Evolutionary conservation across 2,113 vertebrate genomes (phyloP).

Genomic region (Aplodontia rufa): DNA sequence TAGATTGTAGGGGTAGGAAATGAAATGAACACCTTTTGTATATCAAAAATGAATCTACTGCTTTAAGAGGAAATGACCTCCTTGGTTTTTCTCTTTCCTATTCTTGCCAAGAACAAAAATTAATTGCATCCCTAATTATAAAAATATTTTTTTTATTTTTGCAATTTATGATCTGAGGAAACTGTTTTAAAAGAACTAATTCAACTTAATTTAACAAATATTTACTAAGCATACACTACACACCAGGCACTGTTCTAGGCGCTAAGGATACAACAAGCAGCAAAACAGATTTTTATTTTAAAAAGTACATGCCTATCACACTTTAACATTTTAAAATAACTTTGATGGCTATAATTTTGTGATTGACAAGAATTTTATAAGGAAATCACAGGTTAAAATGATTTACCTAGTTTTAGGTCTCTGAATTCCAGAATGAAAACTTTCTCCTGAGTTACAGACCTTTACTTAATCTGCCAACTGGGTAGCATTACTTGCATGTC

Average conservation of each 20-base stretch:
- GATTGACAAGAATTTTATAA: neutral
- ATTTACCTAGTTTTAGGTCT: neutral
- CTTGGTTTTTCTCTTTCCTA: neutral
- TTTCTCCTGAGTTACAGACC: neutral
- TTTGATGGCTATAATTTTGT: neutral
- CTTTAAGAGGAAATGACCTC: neutral
- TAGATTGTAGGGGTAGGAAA: neutral
- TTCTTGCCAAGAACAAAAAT: slow-evolving; percentile 21
- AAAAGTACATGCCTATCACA: neutral
- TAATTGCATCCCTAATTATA: neutral
- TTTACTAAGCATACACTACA: neutral
- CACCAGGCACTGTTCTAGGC: neutral
- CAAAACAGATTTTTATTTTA: neutral
- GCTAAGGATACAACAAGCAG: neutral
- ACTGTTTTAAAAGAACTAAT: neutral
- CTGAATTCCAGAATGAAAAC: neutral
- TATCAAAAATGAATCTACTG: neutral
- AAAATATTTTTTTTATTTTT: neutral
- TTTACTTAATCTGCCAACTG: neutral
- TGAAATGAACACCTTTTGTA: neutral
- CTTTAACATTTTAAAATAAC: neutral
- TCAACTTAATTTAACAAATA: neutral
- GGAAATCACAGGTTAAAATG: neutral
- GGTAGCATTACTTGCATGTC: neutral
- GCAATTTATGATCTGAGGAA: neutral